Evolutionary conservation across 2,888 invertebrate genomes (phyloP).

Genomic region (Andrena bicolor): DNA sequence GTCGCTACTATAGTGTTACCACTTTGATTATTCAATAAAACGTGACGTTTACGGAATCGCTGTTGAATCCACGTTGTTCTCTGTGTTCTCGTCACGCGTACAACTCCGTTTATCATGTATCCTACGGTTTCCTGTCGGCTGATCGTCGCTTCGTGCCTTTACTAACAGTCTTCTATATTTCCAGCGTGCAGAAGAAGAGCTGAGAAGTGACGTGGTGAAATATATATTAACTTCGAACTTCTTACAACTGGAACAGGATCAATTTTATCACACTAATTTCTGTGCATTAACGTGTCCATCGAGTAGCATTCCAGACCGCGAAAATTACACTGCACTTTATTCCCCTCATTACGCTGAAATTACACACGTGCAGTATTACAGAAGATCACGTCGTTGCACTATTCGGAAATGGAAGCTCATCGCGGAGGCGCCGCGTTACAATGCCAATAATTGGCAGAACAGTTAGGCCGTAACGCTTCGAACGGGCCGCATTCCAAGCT

Average conservation of each 20-base stretch:
- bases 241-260: no score
- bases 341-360: slow-evolving; percentile 3
- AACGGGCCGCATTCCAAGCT: slow-evolving; percentile 8
- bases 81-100: neutral
- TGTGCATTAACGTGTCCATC: no score
- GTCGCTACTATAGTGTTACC: slow-evolving; percentile 79
- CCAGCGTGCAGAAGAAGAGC: no score
- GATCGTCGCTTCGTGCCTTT: slow-evolving; percentile 6
- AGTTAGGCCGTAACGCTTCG: slow-evolving; percentile 35
- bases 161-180: no score
- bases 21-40: slow-evolving; percentile 82
- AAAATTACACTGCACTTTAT: slow-evolving; percentile 7
- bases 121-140: slow-evolving; percentile 22
- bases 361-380: neutral
- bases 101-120: neutral
- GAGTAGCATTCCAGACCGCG: neutral
- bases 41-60: slow-evolving; percentile 71
- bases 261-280: no score
- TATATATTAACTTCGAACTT: no score
- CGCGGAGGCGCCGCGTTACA: neutral
- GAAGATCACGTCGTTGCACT: slow-evolving; percentile 10
- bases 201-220: no score
- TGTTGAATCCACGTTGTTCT: slow-evolving; percentile 35
- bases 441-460: slow-evolving; percentile 35
- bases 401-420: neutral